phyloP scores from a whole-genome alignment of 2,113 vertebrate species.

The Zosterops hypoxanthus region DNA sequence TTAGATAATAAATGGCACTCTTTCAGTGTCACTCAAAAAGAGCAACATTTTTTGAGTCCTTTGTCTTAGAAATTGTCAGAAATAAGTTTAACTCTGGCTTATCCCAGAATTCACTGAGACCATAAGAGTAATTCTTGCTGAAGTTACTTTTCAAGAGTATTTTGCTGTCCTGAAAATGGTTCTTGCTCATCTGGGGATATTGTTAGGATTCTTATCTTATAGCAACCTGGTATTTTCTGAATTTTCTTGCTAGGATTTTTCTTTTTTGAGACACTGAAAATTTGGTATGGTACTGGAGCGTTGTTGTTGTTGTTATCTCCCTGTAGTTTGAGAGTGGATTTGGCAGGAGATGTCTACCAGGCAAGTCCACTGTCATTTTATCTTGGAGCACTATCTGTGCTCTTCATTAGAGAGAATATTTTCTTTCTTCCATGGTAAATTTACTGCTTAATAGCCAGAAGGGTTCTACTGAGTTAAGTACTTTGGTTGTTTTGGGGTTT shows the following conservation, averaged over 20 bases:
- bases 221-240: neutral
- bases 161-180: neutral
- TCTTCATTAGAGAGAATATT: neutral
- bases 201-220: neutral
- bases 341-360: neutral
- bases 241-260: neutral
- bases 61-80: neutral
- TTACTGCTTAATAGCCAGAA: neutral
- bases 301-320: neutral
- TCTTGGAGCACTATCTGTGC: neutral
- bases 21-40: neutral
- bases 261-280: neutral
- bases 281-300: neutral
- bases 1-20: neutral
- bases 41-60: neutral
- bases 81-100: neutral
- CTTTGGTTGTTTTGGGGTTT: neutral
- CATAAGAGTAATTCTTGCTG: neutral
- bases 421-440: neutral
- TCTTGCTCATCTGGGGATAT: neutral
- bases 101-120: neutral
- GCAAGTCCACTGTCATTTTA: neutral
- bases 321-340: neutral
- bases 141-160: neutral
- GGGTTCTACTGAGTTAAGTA: neutral